These are phyloP conservation scores for Hirudo medicinalis DNA, from an alignment of 1,140 invertebrate species.

Conservation along the genomic window DNA sequence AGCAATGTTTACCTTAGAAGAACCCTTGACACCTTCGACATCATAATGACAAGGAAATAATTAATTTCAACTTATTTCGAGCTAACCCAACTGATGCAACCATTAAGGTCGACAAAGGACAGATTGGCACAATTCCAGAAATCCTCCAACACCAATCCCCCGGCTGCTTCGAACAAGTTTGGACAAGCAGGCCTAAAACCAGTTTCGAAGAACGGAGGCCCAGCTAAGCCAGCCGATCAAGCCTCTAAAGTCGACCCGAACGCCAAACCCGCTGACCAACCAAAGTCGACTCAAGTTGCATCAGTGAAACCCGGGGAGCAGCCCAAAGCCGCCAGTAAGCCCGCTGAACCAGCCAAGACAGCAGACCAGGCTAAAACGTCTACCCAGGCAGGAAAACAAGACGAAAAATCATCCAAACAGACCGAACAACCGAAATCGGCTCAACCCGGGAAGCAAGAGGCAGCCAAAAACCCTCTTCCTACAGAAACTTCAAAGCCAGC, in stretches of 20 bases:
- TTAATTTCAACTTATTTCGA: not conserved
- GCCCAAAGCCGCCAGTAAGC: not conserved
- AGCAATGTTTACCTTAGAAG: no score
- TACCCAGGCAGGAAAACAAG: not conserved
- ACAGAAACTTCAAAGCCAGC: not conserved
- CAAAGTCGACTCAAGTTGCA: not conserved
- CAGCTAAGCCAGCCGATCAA: not conserved
- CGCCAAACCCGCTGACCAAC: not conserved
- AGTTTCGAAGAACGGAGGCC: not conserved
- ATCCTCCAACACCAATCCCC: not conserved
- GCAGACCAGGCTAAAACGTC: not conserved
- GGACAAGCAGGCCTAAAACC: not conserved
- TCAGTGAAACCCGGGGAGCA: not conserved
- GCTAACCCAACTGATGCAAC: not conserved
- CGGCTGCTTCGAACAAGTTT: constrained; percentile 4
- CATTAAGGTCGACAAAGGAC: constrained; percentile 8
- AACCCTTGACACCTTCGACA: not conserved
- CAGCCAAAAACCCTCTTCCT: not conserved
- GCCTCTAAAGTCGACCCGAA: not conserved
- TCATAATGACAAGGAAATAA: not conserved
- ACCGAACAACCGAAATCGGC: not conserved
- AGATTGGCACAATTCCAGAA: constrained; percentile 14
- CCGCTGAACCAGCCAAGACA: not conserved
- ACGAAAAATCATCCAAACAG: not conserved
- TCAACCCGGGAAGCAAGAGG: not conserved